A percentile compares a stretch with the other conserved stretches of the same genome.
These are phyloP conservation scores for Collichthys lucidus DNA, from an alignment of 2,113 vertebrate species.

Conservation along the genomic window DNA sequence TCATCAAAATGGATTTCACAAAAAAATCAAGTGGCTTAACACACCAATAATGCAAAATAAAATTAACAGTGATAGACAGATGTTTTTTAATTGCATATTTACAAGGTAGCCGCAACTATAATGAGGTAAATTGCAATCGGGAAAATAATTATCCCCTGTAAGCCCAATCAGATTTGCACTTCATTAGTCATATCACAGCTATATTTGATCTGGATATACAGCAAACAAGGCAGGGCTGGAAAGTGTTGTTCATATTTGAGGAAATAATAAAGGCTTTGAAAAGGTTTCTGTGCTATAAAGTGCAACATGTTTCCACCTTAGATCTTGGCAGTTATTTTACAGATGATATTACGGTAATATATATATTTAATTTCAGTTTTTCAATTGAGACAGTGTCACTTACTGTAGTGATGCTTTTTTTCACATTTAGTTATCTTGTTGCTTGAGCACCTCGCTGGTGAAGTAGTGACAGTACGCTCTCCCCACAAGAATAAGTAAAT, in stretches of 20 bases:
- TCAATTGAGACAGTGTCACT: constrained; percentile 3
- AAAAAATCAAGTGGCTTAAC: background rate
- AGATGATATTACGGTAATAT: background rate
- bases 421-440: constrained; percentile 9
- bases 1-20: constrained; percentile 8
- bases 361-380: constrained; percentile 15
- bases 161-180: background rate
- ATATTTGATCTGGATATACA: background rate
- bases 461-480: background rate
- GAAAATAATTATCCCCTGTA: background rate
- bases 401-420: background rate
- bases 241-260: background rate
- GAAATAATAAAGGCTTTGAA: background rate
- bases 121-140: background rate
- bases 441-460: constrained; percentile 1
- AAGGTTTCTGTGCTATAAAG: background rate
- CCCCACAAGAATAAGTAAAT: constrained; percentile 18
- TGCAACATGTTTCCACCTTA: background rate
- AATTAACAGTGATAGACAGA: background rate
- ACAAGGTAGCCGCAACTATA: background rate
- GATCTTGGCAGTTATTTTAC: background rate
- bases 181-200: background rate
- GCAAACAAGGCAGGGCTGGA: background rate
- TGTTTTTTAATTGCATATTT: constrained; percentile 3
- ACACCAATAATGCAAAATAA: background rate